These are phyloP conservation scores for Slavum lentiscoides DNA, from an alignment of 2,888 invertebrate genomes.

Conservation along the genomic window DNA sequence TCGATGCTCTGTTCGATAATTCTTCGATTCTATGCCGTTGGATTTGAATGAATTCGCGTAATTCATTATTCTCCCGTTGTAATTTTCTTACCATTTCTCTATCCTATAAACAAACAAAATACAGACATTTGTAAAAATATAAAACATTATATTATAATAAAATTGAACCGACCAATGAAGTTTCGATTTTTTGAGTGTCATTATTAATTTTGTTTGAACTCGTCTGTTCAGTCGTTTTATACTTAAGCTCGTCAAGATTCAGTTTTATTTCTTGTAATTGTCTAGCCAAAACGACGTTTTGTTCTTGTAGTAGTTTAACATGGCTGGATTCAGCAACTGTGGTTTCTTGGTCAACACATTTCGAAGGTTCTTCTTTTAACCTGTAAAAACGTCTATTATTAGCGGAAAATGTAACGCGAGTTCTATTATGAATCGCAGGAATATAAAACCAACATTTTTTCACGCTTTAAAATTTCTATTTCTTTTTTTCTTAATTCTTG, in stretches of 20 bases:
- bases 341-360: not conserved
- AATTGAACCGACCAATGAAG: conserved; percentile 7
- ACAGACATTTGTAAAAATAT: not conserved
- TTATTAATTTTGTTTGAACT: not conserved
- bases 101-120: conserved; percentile 13
- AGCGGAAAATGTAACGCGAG: not conserved
- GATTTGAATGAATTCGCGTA: conserved; percentile 32
- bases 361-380: conserved; percentile 14
- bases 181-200: not conserved
- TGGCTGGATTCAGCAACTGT: conserved; percentile 22
- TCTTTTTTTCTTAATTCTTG: conserved; percentile 27
- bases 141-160: not conserved
- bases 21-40: conserved; percentile 37
- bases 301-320: conserved; percentile 24
- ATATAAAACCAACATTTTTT: conserved; percentile 25
- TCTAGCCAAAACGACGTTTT: conserved; percentile 25
- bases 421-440: not conserved
- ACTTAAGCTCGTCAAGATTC: conserved; percentile 11
- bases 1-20: conserved; percentile 12
- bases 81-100: conserved; percentile 38
- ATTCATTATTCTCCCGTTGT: conserved; percentile 33
- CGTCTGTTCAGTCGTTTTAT: not conserved
- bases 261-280: conserved; percentile 36
- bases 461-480: conserved; percentile 23
- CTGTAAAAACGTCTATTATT: conserved; percentile 1